Evolutionary conservation across 1,140 invertebrate species (phyloP), one percentile per base, ranked within the genome.

Genomic region (Rhizoglyphus robini): DNA sequence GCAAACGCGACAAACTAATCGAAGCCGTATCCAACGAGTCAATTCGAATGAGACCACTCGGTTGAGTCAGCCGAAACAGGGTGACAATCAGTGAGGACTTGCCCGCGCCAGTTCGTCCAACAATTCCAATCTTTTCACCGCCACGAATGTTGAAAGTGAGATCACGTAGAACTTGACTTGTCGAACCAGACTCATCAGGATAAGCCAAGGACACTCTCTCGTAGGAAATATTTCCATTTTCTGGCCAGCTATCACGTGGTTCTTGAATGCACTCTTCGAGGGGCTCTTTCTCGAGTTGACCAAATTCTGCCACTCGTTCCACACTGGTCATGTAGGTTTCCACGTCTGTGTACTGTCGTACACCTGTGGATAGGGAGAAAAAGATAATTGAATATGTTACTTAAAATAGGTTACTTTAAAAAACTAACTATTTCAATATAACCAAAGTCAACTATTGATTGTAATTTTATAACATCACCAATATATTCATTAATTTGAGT

Each of bases 291-390:
- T n/a, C n/a, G 0, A 80, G 72, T 11, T 78, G 73, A 8, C 79
- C 77, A 72, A 86, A 87, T 57, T 81, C 75, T 15, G 80, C 77
- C 41, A 88, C 78, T 68, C 87, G 77, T 68, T 87, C 84, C 0
- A 88, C 85, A 13, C 86, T 84, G 36, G 83, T 83, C 77, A 88
- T 83, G 49, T 90, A 82, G 63, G 86, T 86, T 69, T 92, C 81
- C 1, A 87, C 83, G 74, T 91, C 88, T 0, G 89, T 83, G 13
- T 83, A 84, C 71, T 90, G 86, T 62, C 84, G 78, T 63, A 92
- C 85, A 1, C 86, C 88, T n/a, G n/a, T n/a, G n/a, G n/a, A n/a
- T n/a, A n/a, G n/a, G n/a, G n/a, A n/a, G n/a, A n/a, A n/a, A n/a
- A n/a, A n/a, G n/a, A n/a, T n/a, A n/a, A n/a, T n/a, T n/a, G n/a